These are phyloP conservation scores for Apogon talboti DNA, from an alignment of 2,797 vertebrate species.

Conservation along the genomic window DNA sequence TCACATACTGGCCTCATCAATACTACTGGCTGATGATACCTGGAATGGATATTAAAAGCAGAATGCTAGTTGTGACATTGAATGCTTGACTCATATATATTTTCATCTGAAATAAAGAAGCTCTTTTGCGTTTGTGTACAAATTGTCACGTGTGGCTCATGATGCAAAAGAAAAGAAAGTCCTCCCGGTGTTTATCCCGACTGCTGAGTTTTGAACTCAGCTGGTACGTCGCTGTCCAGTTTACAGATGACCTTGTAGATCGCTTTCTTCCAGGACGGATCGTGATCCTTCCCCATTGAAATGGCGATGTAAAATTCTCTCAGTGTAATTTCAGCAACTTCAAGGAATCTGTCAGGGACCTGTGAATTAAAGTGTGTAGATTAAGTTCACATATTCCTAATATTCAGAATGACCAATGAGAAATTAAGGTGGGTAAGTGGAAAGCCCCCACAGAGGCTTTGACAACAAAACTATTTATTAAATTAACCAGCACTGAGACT, in stretches of 20 bases:
- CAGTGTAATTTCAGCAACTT: constrained; percentile 89
- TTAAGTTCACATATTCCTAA: no score
- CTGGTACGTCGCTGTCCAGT: constrained; percentile 90
- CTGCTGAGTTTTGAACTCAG: constrained; percentile 82
- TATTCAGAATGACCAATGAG: no score
- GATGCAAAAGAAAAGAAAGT: neutral
- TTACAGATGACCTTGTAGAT: constrained; percentile 98
- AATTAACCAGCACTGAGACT: no score
- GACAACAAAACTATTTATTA: no score
- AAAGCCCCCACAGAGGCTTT: no score
- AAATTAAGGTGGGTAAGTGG: no score
- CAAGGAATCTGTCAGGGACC: constrained; percentile 91
- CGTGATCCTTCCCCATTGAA: constrained; percentile 85
- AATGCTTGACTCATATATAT: neutral
- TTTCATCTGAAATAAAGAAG: neutral
- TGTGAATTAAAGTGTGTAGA: constrained; percentile 57
- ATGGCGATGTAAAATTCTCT: constrained; percentile 91
- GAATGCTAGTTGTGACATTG: no score
- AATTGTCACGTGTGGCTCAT: constrained; percentile 53
- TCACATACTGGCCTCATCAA: constrained; percentile 5
- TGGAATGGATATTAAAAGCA: neutral
- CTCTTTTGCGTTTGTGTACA: constrained; percentile 18
- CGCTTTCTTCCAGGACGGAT: constrained; percentile 95
- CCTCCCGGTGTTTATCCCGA: constrained; percentile 61
- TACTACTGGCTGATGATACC: neutral